Evolutionary conservation across 1,140 invertebrate species (phyloP).

Genomic region (Vanessa atalanta): DNA sequence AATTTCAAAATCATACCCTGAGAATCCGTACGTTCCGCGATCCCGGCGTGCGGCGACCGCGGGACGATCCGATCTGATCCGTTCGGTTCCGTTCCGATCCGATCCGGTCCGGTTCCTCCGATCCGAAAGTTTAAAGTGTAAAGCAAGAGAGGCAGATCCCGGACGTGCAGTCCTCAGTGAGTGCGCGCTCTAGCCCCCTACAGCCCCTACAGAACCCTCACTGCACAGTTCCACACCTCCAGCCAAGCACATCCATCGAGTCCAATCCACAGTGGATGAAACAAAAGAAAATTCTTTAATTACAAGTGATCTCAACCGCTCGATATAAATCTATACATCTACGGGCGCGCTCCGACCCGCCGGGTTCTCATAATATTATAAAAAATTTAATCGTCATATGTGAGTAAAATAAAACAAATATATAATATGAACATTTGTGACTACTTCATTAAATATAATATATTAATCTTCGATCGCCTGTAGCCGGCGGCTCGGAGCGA

Average conservation of each 20-base stretch:
- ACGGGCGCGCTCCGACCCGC: conserved; percentile 13
- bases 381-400: not conserved
- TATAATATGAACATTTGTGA: conserved; percentile 1
- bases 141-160: conserved; percentile 22
- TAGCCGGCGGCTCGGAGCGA: not conserved
- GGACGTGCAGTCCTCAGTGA: conserved; percentile 22
- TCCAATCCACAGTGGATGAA: conserved; percentile 78
- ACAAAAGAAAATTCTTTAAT: conserved; percentile 77
- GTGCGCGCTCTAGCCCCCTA: conserved; percentile 42
- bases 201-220: conserved; percentile 26
- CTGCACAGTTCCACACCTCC: conserved; percentile 64
- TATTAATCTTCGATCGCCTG: not conserved
- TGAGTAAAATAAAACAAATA: not conserved
- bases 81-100: conserved; percentile 56
- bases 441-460: conserved; percentile 1
- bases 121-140: conserved; percentile 28
- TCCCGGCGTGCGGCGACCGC: conserved; percentile 40
- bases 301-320: conserved; percentile 37
- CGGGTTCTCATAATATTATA: not conserved
- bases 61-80: conserved; percentile 30
- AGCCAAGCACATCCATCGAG: conserved; percentile 70
- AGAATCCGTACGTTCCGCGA: conserved; percentile 59
- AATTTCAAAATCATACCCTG: conserved; percentile 74
- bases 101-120: conserved; percentile 37
- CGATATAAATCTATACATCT: conserved; percentile 33